Conservation (phyloP, 2,113 vertebrate species). For the Scomber japonicus region DNA sequence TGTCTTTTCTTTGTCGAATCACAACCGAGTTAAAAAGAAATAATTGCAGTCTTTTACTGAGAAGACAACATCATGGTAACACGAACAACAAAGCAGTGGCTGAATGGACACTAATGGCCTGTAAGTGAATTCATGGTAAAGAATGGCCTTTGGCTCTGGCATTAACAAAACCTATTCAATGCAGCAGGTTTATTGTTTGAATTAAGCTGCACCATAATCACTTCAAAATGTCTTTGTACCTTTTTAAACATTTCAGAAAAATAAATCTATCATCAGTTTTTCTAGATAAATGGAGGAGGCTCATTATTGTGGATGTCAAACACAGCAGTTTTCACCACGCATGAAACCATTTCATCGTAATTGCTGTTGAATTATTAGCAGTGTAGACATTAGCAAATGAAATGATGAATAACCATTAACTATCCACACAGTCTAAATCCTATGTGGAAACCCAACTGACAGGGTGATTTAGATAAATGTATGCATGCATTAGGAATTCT, state of each 20-base stretch:
- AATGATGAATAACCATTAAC: conserved; percentile 48
- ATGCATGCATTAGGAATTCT: conserved; percentile 28
- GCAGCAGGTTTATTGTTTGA: conserved; percentile 49
- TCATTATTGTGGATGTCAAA: conserved; percentile 45
- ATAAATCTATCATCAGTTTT: conserved; percentile 33
- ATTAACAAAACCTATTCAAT: conserved; percentile 40
- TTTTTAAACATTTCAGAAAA: conserved; percentile 31
- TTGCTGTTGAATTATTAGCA: conserved; percentile 53
- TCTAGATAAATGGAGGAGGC: conserved; percentile 33
- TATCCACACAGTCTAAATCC: conserved; percentile 26
- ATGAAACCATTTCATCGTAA: conserved; percentile 42
- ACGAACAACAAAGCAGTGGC: conserved; percentile 32
- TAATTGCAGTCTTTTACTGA: conserved; percentile 8
- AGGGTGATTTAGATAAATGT: conserved; percentile 43
- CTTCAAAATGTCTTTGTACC: conserved; percentile 38
- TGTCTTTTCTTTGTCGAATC: neutral
- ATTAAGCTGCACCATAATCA: conserved; percentile 49
- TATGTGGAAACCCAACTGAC: conserved; percentile 29
- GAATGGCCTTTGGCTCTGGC: conserved; percentile 36
- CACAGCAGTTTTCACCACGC: conserved; percentile 17
- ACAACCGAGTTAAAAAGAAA: conserved; percentile 31
- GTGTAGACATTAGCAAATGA: conserved; percentile 29
- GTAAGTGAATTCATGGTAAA: conserved; percentile 49
- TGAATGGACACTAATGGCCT: neutral
- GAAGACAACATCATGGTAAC: neutral